Evolutionary conservation across 1,140 invertebrate genomes (phyloP).

Genomic region (Drosophila novamexicana): DNA sequence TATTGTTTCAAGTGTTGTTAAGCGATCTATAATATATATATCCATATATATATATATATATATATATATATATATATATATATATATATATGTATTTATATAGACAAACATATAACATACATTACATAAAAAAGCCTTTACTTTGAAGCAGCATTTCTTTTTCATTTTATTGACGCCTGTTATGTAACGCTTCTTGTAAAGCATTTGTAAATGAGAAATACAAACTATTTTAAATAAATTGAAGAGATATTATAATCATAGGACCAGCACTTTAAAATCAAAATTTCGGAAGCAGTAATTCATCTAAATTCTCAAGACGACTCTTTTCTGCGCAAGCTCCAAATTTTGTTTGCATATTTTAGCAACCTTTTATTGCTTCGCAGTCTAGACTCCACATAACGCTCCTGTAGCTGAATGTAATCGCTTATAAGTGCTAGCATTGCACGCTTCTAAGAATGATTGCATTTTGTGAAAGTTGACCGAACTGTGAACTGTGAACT

Average conservation of each 20-base stretch:
- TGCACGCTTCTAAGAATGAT: constrained; percentile 10
- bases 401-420: constrained; percentile 22
- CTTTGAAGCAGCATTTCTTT: constrained; percentile 21
- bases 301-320: not conserved
- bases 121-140: constrained; percentile 1
- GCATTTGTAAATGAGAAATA: constrained; percentile 74
- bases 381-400: constrained; percentile 13
- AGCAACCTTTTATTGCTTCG: constrained; percentile 22
- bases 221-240: constrained; percentile 80
- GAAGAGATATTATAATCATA: not conserved
- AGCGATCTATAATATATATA: constrained; percentile 1
- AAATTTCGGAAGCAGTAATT: not conserved
- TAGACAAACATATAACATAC: constrained; percentile 12
- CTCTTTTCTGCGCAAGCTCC: not conserved
- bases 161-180: constrained; percentile 36
- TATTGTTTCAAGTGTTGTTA: constrained; percentile 56
- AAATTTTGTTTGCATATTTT: not conserved
- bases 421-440: constrained; percentile 20
- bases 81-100: constrained; percentile 15
- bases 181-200: constrained; percentile 57
- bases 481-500: not conserved
- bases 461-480: too few relatives aligned
- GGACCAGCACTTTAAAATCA: too few relatives aligned
- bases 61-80: too few relatives aligned
- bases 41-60: too few relatives aligned